Conservation (phyloP, 1,140 invertebrate species). For the Apis laboriosa region DNA sequence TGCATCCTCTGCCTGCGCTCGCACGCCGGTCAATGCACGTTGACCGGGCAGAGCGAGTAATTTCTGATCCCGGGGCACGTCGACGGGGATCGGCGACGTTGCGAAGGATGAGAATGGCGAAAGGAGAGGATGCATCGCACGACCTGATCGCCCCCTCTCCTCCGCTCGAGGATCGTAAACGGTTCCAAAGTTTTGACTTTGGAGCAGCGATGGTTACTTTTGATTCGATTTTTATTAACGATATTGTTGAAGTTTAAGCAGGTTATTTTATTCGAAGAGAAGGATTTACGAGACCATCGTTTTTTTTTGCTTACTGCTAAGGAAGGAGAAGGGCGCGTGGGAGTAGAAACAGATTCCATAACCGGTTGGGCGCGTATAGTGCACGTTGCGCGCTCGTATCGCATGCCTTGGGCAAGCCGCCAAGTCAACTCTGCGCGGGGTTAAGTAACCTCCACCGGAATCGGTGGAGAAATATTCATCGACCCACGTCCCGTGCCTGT, state of each 20-base stretch:
- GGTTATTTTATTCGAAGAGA: too few species aligned
- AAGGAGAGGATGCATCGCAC: slow-evolving; percentile 49
- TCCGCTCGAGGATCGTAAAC: too few species aligned
- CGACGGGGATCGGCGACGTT: slow-evolving; percentile 29
- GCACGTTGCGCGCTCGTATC: slow-evolving; percentile 37
- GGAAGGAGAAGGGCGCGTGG: slow-evolving; percentile 64
- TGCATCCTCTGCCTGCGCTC: slow-evolving; percentile 65
- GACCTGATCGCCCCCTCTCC: background rate
- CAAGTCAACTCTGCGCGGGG: slow-evolving; percentile 49
- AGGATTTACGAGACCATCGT: too few species aligned
- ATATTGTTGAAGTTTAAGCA: too few species aligned
- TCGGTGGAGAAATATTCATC: slow-evolving; percentile 60
- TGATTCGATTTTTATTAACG: too few species aligned
- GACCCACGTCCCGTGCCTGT: slow-evolving; percentile 44
- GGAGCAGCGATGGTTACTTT: too few species aligned
- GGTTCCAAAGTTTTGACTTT: too few species aligned
- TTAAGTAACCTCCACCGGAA: slow-evolving; percentile 62
- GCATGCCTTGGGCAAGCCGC: slow-evolving; percentile 61
- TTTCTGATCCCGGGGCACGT: slow-evolving; percentile 74
- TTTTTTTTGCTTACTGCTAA: too few species aligned
- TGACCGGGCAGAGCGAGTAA: slow-evolving; percentile 68
- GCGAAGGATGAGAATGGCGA: slow-evolving; percentile 50
- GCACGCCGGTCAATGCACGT: slow-evolving; percentile 74
- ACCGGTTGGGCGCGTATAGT: slow-evolving; percentile 67
- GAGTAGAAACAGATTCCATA: slow-evolving; percentile 75